Base-by-base conservation (phyloP, 2,888 invertebrate species). In the Molorchus minor region DNA sequence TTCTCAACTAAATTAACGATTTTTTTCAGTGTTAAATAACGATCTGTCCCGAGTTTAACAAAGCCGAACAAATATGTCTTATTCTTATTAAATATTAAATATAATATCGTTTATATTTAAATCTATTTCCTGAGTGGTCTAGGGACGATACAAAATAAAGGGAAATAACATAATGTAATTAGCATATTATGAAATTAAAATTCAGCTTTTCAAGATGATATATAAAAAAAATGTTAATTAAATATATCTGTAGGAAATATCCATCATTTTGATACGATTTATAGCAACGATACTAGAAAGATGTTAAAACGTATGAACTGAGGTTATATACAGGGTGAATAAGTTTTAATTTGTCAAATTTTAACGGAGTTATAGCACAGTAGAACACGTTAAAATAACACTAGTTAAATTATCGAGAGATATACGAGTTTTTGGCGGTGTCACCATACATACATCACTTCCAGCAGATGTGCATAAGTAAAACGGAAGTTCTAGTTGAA, bases 151-250 rank as follows among this genome's bases (percentile, higher is more conserved):
- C 36, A 17, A 16, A 49, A 49, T 38, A 49, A 49, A 38, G 49
- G 49, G 38, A 49, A 49, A 40, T 38, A 29, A 38, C 25, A 29
- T 38, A 49, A 49, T 49, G 38, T 38, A 49, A 49, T 49, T 49
- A 49, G 38, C 49, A 49, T 49, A 49, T 38, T 12, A 17, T 49
- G 49, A 49, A 49, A 38, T 38, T 38, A 38, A 49, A 49, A 38
- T 36, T 35, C 33, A 16, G 19, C 35, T 33, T 49, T 44, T 25
- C 15, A 36, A 47, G 35, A 35, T 35, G 47, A 38, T 49, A 49
- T 38, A 33, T 33, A 33, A 38, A 38, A 49, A 49, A 49, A 36
- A 49, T 13, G 15, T 21, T 49, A 49, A 49, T 49, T 49, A 49
- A 35, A 15, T 25, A 49, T 38, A 13, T 49, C 36, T 3, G 38